phyloP scores from a whole-genome alignment of 2,888 invertebrate genomes.

The Sycophila texana region DNA sequence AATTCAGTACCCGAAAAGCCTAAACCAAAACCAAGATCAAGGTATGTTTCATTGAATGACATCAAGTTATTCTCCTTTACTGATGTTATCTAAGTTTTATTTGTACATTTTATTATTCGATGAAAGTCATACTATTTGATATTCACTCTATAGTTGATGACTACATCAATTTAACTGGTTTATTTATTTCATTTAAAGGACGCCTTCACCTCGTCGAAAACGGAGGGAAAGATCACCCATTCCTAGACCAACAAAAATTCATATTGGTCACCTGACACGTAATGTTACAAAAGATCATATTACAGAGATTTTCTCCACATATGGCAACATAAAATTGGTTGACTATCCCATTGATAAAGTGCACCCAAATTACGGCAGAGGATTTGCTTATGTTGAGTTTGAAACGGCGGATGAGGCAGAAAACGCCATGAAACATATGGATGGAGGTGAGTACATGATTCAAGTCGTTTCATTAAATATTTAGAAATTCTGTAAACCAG shows the following conservation, averaged over 20 bases:
- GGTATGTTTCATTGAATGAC: conserved; percentile 62
- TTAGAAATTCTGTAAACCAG: neutral
- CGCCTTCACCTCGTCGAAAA: conserved; percentile 82
- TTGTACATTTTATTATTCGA: neutral
- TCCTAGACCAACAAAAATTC: conserved; percentile 94
- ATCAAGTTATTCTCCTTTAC: neutral
- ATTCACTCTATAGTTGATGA: no score
- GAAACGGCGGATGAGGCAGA: conserved; percentile 96
- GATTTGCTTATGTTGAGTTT: conserved; percentile 97
- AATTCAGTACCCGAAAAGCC: conserved; percentile 71
- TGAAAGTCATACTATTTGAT: neutral
- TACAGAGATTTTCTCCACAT: conserved; percentile 92
- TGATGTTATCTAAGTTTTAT: conserved; percentile 1
- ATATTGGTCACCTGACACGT: conserved; percentile 93
- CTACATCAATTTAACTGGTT: no score
- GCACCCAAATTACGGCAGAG: conserved; percentile 92
- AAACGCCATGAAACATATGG: conserved; percentile 99
- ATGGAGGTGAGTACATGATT: conserved; percentile 84
- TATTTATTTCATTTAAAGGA: conserved; percentile 71
- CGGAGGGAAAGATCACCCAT: conserved; percentile 91
- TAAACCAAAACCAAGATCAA: conserved; percentile 73
- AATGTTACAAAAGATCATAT: conserved; percentile 95
- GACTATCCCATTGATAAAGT: conserved; percentile 93
- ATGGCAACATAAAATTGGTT: conserved; percentile 89
- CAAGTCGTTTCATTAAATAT: neutral